Conservation (phyloP, 1,140 invertebrate species). For the Drosophila nigrodunni region DNA sequence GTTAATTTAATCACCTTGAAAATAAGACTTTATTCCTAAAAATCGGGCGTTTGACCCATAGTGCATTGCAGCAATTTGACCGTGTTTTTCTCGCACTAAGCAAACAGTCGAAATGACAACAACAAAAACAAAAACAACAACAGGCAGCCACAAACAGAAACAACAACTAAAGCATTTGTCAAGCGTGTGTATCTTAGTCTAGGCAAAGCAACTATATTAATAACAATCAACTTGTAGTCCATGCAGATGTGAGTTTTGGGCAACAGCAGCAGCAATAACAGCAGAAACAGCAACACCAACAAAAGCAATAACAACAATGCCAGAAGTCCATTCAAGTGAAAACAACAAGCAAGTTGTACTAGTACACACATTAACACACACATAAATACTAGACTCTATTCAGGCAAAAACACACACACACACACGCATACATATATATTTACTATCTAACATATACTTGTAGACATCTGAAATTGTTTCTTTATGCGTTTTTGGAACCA, state of each 20-base stretch:
- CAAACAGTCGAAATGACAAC: slow-evolving; percentile 52
- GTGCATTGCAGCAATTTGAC: slow-evolving; percentile 55
- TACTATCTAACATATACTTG: background rate
- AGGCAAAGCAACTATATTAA: slow-evolving; percentile 55
- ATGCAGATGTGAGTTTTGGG: slow-evolving; percentile 54
- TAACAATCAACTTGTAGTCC: slow-evolving; percentile 61
- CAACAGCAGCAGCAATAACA: slow-evolving; percentile 29
- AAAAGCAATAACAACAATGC: slow-evolving; percentile 42
- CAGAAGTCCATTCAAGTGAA: slow-evolving; percentile 49
- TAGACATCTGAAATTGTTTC: slow-evolving; percentile 40
- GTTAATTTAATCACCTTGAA: no score
- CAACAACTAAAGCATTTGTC: slow-evolving; percentile 8
- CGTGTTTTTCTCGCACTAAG: slow-evolving; percentile 57
- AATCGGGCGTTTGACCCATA: no score
- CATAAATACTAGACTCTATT: slow-evolving; percentile 42
- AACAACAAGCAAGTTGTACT: slow-evolving; percentile 50
- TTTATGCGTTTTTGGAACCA: slow-evolving; percentile 33
- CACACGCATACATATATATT: background rate
- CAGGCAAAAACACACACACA: slow-evolving; percentile 23
- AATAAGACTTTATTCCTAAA: no score
- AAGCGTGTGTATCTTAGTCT: slow-evolving; percentile 15
- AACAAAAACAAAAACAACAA: slow-evolving; percentile 29
- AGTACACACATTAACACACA: slow-evolving; percentile 53
- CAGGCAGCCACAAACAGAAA: slow-evolving; percentile 4
- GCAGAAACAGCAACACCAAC: background rate